Percentiles rank a stretch among this genome's conserved stretches.
phyloP scores from a whole-genome alignment of 2,113 vertebrate species.

The Heterotis niloticus region DNA sequence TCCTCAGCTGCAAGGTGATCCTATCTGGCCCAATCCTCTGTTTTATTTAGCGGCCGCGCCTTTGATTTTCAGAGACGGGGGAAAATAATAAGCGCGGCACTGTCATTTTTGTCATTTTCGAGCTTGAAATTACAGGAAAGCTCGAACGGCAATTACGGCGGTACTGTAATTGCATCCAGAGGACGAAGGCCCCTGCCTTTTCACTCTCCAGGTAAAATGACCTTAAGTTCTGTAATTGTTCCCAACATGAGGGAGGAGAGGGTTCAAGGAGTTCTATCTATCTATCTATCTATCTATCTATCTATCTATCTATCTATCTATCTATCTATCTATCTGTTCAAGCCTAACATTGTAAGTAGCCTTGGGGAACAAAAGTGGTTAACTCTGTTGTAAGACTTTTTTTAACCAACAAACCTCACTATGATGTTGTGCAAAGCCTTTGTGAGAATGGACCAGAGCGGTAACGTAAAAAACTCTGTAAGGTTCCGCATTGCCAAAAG shows the following conservation, averaged over 20 bases:
- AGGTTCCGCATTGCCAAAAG: too few species aligned
- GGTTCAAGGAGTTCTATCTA: background rate
- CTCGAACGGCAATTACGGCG: constrained; percentile 20
- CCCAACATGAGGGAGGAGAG: constrained; percentile 4
- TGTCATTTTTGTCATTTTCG: constrained; percentile 58
- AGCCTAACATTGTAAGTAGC: too few species aligned
- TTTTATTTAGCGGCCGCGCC: constrained; percentile 1
- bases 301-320: too few species aligned
- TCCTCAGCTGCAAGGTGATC: constrained; percentile 62
- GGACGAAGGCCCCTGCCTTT: constrained; percentile 16
- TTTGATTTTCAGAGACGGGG: constrained; percentile 19
- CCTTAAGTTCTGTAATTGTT: constrained; percentile 19
- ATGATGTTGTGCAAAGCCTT: too few species aligned
- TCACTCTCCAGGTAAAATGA: constrained; percentile 23
- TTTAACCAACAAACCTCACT: too few species aligned
- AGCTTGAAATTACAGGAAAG: constrained; percentile 69
- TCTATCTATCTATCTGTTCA: too few species aligned
- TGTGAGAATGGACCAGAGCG: too few species aligned
- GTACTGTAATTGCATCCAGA: constrained; percentile 30
- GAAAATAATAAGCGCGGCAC: constrained; percentile 10
- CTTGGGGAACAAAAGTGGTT: too few species aligned
- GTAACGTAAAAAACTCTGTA: too few species aligned
- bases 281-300: too few species aligned
- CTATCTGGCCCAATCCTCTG: constrained; percentile 50
- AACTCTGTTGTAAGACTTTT: too few species aligned